phyloP scores from a whole-genome alignment of 2,888 invertebrate genomes.

The Theodoxus fluviatilis region DNA sequence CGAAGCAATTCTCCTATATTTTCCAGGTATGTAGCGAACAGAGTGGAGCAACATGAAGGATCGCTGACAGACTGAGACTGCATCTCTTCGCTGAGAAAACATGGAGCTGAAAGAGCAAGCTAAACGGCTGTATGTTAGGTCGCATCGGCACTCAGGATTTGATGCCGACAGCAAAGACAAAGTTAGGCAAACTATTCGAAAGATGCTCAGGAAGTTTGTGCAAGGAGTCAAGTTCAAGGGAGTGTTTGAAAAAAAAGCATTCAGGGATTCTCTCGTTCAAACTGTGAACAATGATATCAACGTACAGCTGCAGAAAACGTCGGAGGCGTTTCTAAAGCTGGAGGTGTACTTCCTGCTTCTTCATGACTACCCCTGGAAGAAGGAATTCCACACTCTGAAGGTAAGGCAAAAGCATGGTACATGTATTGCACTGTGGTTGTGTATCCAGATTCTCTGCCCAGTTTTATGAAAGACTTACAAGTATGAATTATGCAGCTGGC shows the following conservation, averaged over 20 bases:
- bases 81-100: too few relatives aligned
- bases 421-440: too few relatives aligned
- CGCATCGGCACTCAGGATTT: constrained; percentile 29
- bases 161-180: neutral
- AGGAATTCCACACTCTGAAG: constrained; percentile 40
- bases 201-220: constrained; percentile 31
- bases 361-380: constrained; percentile 43
- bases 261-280: constrained; percentile 30
- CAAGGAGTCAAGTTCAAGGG: constrained; percentile 26
- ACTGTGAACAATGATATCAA: constrained; percentile 28
- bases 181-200: constrained; percentile 22
- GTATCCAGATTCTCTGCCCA: too few relatives aligned
- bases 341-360: constrained; percentile 41
- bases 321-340: constrained; percentile 38
- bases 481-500: too few relatives aligned
- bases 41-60: too few relatives aligned
- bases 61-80: too few relatives aligned
- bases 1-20: too few relatives aligned
- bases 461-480: too few relatives aligned
- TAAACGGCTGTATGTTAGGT: constrained; percentile 10
- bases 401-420: too few relatives aligned
- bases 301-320: constrained; percentile 37
- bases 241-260: constrained; percentile 29
- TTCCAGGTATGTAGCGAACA: too few relatives aligned
- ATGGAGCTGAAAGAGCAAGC: constrained; percentile 1